Conservation (phyloP, 53 echinoderm and acorn worm genomes). For the Patiria pectinifera region DNA sequence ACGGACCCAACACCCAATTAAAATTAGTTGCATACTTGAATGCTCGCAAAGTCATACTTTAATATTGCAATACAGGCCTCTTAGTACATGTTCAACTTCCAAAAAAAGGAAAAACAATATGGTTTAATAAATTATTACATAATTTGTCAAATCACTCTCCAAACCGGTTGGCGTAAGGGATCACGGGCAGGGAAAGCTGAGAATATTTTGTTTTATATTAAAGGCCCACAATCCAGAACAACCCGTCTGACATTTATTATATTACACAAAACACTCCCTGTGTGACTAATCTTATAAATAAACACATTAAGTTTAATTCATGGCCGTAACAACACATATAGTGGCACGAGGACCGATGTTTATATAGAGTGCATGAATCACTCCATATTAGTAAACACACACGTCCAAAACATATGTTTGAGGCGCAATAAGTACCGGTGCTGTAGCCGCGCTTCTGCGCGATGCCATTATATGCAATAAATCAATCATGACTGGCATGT, state of each 20-base stretch:
- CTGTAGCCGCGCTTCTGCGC: background rate
- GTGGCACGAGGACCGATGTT: background rate
- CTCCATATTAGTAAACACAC: background rate
- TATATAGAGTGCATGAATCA: background rate
- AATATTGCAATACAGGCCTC: no score
- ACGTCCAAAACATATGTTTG: background rate
- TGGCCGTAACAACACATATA: constrained; percentile 25
- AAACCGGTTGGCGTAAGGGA: no score
- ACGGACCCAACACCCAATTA: no score
- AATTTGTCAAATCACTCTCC: no score
- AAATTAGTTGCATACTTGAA: no score
- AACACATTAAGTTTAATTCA: constrained; percentile 21
- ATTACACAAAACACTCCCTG: background rate
- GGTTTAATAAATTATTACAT: no score
- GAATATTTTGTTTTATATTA: background rate
- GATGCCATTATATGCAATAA: background rate
- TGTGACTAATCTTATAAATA: constrained; percentile 12
- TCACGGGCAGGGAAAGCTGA: background rate
- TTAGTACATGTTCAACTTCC: no score
- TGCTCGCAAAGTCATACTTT: no score
- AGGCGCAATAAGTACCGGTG: background rate
- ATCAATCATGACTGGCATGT: background rate
- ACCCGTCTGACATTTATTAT: background rate
- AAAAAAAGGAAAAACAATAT: no score
- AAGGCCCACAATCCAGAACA: background rate